phyloP scores from a whole-genome alignment of 2,888 invertebrate genomes.

The Drosophila mayaguana region DNA sequence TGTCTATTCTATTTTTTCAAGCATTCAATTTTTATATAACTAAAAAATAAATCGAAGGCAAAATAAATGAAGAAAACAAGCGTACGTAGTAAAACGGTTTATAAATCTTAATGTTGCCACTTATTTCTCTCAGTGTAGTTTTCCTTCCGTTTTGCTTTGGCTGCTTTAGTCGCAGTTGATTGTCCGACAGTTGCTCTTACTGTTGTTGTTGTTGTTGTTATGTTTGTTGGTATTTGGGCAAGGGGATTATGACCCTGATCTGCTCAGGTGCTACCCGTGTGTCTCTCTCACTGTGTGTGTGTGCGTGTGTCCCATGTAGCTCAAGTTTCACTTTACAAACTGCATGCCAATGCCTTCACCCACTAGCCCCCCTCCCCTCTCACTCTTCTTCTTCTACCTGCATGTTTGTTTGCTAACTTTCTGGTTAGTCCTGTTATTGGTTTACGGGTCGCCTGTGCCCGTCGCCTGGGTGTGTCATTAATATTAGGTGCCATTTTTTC shows the following conservation, averaged over 20 bases:
- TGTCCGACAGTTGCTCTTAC: slow-evolving; percentile 29
- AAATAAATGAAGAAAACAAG: no score
- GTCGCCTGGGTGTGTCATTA: slow-evolving; percentile 61
- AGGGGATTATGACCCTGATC: slow-evolving; percentile 77
- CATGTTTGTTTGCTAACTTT: slow-evolving; percentile 61
- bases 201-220: slow-evolving; percentile 14
- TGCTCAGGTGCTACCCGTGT: slow-evolving; percentile 61
- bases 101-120: not conserved
- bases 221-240: slow-evolving; percentile 53
- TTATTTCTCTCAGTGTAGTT: not conserved
- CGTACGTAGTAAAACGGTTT: no score
- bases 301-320: slow-evolving; percentile 38
- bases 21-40: no score
- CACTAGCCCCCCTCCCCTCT: no score
- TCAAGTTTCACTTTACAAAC: slow-evolving; percentile 74
- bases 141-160: slow-evolving; percentile 26
- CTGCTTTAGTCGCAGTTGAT: slow-evolving; percentile 52
- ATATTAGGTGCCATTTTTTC: slow-evolving; percentile 38
- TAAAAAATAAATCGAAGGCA: no score
- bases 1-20: no score
- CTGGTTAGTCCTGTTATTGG: slow-evolving; percentile 68
- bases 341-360: slow-evolving; percentile 59
- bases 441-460: slow-evolving; percentile 58
- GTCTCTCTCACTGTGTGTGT: not conserved
- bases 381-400: not conserved